Evolutionary conservation across 1,140 invertebrate species (phyloP), one percentile per base, ranked within the genome.

Genomic region (Condylostylus longicornis): DNA sequence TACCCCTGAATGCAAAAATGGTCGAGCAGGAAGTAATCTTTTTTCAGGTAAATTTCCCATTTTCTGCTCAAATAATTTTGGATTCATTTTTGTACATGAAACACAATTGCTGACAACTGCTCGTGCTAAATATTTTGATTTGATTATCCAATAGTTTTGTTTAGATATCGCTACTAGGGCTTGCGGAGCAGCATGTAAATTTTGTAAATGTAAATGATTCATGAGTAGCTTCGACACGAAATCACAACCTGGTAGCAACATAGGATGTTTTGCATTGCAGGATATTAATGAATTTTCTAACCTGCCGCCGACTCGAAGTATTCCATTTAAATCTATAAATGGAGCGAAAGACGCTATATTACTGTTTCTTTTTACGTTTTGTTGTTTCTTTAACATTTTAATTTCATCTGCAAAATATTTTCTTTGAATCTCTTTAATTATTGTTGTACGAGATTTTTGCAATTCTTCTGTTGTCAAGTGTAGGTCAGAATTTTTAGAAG

Each of bases 51-150:
- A 18, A 22, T 21, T n/a, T n/a, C 30, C 38, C 32, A 40, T 38
- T 7, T 32, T 18, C 23, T 38, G 28, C 10, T 52, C 41, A 18
- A 42, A 39, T 8, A 37, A 34, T 19, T 41, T 28, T 33, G 33
- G 45, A 34, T 55, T 58, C 5, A 15, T 41, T 4, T n/a, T n/a
- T n/a, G n/a, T n/a, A n/a, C n/a, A n/a, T n/a, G n/a, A n/a, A n/a
- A 58, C 35, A 22, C 22, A 29, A 3, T 20, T 25, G 4, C 14
- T 9, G 8, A 25, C 25, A 15, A 37, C 18, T 4, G n/a, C 15
- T 7, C 25, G 35, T 15, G 35, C n/a, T 15, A 27, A n/a, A 27
- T 37, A 13, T 27, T 23, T 25, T 10, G 5, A 17, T 15, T 38
- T 30, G 27, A 38, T 34, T 15, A 34, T 20, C 33, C 36, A 30